A percentile compares a stretch with the other conserved stretches of the same genome.
Evolutionary conservation across 2,797 vertebrate genomes (phyloP).

Genomic region (Enteromius afrohamiltoni): DNA sequence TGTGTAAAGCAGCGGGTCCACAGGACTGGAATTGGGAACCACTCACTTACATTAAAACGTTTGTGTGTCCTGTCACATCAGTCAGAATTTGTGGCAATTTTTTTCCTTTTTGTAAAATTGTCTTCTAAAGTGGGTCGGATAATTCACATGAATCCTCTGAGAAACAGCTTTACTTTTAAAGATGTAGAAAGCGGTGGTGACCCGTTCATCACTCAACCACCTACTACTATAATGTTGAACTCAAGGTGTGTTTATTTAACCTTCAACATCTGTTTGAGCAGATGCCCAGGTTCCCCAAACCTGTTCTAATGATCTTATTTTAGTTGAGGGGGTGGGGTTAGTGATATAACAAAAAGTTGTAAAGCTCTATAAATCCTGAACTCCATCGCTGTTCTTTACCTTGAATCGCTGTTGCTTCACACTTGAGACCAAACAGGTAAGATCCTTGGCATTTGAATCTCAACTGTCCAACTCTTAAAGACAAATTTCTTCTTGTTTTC

Average conservation of each 20-base stretch:
- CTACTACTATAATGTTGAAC: not conserved
- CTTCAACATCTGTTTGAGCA: constrained; percentile 32
- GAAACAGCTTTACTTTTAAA: not conserved
- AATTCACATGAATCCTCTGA: not conserved
- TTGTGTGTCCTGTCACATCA: not conserved
- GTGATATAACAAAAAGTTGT: constrained; percentile 22
- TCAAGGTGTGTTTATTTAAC: constrained; percentile 33
- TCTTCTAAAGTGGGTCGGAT: not conserved
- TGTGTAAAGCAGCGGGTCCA: too few relatives aligned
- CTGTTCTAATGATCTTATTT: constrained; percentile 1
- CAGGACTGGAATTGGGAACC: too few relatives aligned
- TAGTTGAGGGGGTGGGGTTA: constrained; percentile 22
- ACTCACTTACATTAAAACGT: not conserved
- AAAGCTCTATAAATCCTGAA: constrained; percentile 13
- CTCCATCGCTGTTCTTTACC: not conserved
- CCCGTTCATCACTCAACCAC: not conserved
- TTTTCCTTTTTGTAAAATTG: not conserved
- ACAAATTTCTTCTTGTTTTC: not conserved
- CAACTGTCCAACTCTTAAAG: not conserved
- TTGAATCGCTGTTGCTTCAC: not conserved
- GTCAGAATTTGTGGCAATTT: not conserved
- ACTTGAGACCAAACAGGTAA: constrained; percentile 29
- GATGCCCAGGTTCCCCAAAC: constrained; percentile 42
- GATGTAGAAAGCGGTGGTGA: not conserved
- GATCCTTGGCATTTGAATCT: not conserved